Evolutionary conservation across 2,113 vertebrate genomes (phyloP).

Genomic region (Plotosus lineatus): DNA sequence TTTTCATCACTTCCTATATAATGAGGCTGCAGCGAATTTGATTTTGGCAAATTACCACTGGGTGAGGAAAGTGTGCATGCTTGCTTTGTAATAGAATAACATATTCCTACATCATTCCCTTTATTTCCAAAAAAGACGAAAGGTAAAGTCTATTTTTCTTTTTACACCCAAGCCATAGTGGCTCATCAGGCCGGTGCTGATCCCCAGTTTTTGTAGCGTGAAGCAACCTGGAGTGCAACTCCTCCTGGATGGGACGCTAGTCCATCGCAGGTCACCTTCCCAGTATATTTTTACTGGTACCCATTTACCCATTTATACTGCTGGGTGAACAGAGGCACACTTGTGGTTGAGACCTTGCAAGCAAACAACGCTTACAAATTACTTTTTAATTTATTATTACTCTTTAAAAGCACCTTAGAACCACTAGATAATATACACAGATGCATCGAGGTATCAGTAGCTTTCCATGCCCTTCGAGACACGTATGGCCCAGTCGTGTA

Average conservation of each 20-base stretch:
- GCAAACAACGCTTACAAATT: neutral
- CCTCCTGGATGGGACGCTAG: no score
- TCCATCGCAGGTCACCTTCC: no score
- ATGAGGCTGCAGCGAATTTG: neutral
- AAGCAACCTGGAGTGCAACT: no score
- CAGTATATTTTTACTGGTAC: no score
- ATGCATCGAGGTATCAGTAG: neutral
- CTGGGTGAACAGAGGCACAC: no score
- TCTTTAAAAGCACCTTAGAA: neutral
- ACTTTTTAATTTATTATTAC: neutral
- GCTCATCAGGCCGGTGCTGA: no score
- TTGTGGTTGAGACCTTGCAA: no score
- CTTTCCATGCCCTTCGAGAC: neutral
- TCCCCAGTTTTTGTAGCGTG: no score
- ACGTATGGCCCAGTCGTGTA: neutral
- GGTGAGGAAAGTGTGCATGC: neutral
- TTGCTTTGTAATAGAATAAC: neutral
- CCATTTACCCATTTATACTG: no score
- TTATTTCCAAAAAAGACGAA: neutral
- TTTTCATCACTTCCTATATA: neutral
- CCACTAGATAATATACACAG: neutral
- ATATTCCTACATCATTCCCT: neutral
- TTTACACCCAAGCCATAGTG: no score
- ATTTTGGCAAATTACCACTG: neutral
- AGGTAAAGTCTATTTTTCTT: no score